Percentiles rank a stretch among this genome's conserved stretches.
Conservation (phyloP, 2,888 invertebrate species). For the Selenia dentaria region DNA sequence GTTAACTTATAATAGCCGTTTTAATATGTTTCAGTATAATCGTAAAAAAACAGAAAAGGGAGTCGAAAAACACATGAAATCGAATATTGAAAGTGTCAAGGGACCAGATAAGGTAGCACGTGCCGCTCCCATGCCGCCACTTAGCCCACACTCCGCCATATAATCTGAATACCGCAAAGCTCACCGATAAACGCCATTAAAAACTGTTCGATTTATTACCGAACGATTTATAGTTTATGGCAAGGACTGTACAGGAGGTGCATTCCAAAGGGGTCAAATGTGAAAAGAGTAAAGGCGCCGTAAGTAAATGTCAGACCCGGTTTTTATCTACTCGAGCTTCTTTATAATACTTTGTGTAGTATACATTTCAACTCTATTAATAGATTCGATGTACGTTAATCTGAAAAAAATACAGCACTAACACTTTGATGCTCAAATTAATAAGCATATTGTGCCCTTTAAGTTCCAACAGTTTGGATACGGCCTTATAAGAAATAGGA, state of each 20-base stretch:
- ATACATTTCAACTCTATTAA: too few species aligned
- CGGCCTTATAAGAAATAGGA: too few species aligned
- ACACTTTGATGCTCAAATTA: too few species aligned
- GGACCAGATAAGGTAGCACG: slow-evolving; percentile 78
- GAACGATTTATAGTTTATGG: slow-evolving; percentile 63
- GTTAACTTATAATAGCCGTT: too few species aligned
- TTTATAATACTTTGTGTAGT: not conserved
- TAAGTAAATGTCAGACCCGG: slow-evolving; percentile 15
- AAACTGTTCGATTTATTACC: slow-evolving; percentile 83
- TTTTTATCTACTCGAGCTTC: slow-evolving; percentile 8
- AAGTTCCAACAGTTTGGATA: too few species aligned
- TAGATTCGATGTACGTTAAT: too few species aligned
- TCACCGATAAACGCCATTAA: slow-evolving; percentile 84
- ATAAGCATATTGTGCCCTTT: too few species aligned
- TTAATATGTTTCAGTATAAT: too few species aligned
- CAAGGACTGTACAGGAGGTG: slow-evolving; percentile 27
- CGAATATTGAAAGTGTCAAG: slow-evolving; percentile 84
- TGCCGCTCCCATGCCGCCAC: slow-evolving; percentile 78
- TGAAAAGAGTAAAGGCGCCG: slow-evolving; percentile 16
- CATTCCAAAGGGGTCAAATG: slow-evolving; percentile 22
- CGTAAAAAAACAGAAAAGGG: too few species aligned
- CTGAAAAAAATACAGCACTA: too few species aligned
- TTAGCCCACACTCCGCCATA: slow-evolving; percentile 55
- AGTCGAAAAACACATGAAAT: slow-evolving; percentile 64
- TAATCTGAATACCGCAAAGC: slow-evolving; percentile 83